Percentiles rank a stretch among this genome's conserved stretches.
Conservation (phyloP, 2,888 invertebrate species). For the Drosophila subquinaria region DNA sequence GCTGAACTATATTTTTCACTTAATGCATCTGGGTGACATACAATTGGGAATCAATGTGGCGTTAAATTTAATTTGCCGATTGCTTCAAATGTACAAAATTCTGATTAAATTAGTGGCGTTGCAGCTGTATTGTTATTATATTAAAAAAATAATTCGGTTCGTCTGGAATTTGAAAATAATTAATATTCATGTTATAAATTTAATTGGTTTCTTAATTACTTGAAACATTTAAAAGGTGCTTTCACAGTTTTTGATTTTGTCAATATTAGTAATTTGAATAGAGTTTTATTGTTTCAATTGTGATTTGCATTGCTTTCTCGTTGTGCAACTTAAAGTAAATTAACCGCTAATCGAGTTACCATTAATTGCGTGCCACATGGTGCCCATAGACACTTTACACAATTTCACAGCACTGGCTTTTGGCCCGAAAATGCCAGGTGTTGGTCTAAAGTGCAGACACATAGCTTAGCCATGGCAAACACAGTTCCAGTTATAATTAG, state of each 20-base stretch:
- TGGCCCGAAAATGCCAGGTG: slow-evolving; percentile 22
- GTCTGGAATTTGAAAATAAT: neutral
- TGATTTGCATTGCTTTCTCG: neutral
- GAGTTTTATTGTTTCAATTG: neutral
- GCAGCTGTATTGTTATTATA: neutral
- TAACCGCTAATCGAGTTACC: slow-evolving; percentile 21
- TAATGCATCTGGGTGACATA: slow-evolving; percentile 5
- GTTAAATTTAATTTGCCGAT: slow-evolving; percentile 53
- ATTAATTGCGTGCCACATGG: slow-evolving; percentile 14
- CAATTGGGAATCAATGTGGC: slow-evolving; percentile 41
- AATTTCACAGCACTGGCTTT: slow-evolving; percentile 32
- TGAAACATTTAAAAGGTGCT: neutral
- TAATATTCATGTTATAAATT: neutral
- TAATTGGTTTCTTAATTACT: neutral
- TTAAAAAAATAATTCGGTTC: neutral
- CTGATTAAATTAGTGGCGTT: slow-evolving; percentile 10
- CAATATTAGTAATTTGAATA: neutral
- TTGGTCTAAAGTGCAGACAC: slow-evolving; percentile 33
- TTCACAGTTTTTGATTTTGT: neutral
- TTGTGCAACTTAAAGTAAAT: slow-evolving; percentile 1
- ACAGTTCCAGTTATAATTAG: slow-evolving; percentile 48
- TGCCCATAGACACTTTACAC: slow-evolving; percentile 18
- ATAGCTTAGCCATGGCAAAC: slow-evolving; percentile 20
- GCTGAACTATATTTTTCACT: neutral
- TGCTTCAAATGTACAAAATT: slow-evolving; percentile 12